A percentile compares a stretch with the other conserved stretches of the same genome.
These are phyloP conservation scores for Drosophila biarmipes DNA, from an alignment of 1,140 invertebrate species.

Conservation along the genomic window DNA sequence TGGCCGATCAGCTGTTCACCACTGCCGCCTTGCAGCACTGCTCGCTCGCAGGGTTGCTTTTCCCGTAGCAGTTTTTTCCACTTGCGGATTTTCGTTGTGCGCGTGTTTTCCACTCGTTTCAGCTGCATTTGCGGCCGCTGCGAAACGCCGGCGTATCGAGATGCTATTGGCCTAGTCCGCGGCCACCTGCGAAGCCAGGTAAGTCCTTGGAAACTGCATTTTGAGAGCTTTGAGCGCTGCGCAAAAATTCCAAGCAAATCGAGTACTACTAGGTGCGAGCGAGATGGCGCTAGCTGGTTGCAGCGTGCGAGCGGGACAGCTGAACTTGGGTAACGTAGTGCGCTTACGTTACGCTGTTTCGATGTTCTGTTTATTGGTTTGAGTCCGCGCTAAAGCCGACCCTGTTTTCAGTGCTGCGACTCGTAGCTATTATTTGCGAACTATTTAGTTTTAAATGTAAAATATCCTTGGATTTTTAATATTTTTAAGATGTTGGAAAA, in stretches of 20 bases:
- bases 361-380: background rate
- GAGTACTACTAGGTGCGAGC: slow-evolving; percentile 31
- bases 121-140: slow-evolving; percentile 30
- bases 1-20: slow-evolving; percentile 35
- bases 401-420: background rate
- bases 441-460: background rate
- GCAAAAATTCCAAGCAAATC: slow-evolving; percentile 34
- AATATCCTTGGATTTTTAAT: too few relatives aligned
- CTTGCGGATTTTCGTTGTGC: slow-evolving; percentile 31
- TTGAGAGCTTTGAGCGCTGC: slow-evolving; percentile 13
- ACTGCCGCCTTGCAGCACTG: background rate
- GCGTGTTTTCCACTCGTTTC: slow-evolving; percentile 49
- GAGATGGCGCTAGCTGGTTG: slow-evolving; percentile 29
- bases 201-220: slow-evolving; percentile 33
- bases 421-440: background rate
- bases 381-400: background rate
- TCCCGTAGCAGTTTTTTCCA: slow-evolving; percentile 43
- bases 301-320: slow-evolving; percentile 27
- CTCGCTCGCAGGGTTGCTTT: slow-evolving; percentile 40
- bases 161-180: slow-evolving; percentile 28
- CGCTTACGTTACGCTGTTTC: slow-evolving; percentile 11
- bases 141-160: slow-evolving; percentile 32
- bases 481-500: too few relatives aligned
- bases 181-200: slow-evolving; percentile 48
- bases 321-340: background rate